These are phyloP conservation scores for Aleiodes alternator DNA, from an alignment of 2,888 invertebrate species.

Conservation along the genomic window DNA sequence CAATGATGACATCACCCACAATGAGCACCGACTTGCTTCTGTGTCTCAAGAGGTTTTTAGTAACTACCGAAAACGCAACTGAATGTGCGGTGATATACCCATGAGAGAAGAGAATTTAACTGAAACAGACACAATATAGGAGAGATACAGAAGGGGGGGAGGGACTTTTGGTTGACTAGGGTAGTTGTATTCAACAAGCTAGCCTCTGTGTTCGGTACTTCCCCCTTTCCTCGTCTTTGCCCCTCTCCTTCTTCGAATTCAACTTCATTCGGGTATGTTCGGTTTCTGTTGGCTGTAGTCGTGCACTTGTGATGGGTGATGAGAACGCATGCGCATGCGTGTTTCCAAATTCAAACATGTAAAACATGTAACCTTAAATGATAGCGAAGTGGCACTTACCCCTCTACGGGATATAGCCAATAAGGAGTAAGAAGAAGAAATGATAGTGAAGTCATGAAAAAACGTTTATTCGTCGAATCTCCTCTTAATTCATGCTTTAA, in stretches of 20 bases:
- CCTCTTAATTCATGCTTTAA: no score
- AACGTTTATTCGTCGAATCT: no score
- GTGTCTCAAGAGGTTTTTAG: constrained; percentile 33
- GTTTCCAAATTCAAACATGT: no score
- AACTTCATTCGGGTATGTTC: no score
- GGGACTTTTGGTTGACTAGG: constrained; percentile 50
- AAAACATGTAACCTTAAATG: no score
- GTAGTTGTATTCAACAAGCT: constrained; percentile 59
- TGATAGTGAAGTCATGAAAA: no score
- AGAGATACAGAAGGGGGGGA: constrained; percentile 3
- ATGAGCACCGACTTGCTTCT: neutral
- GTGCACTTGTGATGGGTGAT: no score
- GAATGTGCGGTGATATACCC: neutral
- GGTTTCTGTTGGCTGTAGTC: no score
- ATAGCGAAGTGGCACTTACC: no score
- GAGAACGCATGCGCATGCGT: no score
- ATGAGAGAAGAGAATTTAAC: constrained; percentile 1
- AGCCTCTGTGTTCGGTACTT: constrained; percentile 44
- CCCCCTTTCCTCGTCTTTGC: neutral
- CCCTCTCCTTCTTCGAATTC: neutral
- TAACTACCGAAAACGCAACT: constrained; percentile 1
- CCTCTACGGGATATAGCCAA: no score
- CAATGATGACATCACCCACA: constrained; percentile 50
- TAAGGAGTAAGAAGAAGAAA: no score
- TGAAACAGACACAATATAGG: neutral